Base-by-base conservation (phyloP, 2,797 vertebrate species). In the Onychomys leucogaster region DNA sequence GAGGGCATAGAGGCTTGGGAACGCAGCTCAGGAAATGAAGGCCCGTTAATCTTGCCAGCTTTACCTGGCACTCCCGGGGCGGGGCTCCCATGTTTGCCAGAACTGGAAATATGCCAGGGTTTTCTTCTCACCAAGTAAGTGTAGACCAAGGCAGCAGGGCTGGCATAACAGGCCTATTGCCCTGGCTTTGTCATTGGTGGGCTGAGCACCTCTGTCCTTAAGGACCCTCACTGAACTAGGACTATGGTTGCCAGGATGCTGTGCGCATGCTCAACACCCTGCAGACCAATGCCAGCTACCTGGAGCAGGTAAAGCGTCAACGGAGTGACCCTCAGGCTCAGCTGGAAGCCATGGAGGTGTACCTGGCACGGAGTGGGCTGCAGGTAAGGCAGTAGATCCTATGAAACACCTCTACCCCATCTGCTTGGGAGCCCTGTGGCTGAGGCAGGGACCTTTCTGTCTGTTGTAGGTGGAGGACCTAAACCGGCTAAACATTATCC, bases 241-340 rank as follows among this genome's bases (percentile, higher is more conserved):
- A 52, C 41, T 91, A 23, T 92, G 83, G 14, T 82, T 4, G 65
- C 4, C 98, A 99, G 99, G 99, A 99, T 6, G 99, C 99, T 0
- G 97, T 99, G 37, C 99, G 99, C 90, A 99, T 99, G 5, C 99
- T 99, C 37, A 99, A 99, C 98, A 99, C 99, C 0, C 98, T 99
- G 9, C 99, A 99, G 98, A 99, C 99, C 93, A 99, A 99, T 0
- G 99, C 99, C 95, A 98, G 98, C 46, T 98, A 98, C 85, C 98
- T 99, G 98, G 99, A 99, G 89, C 99, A 99, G 98, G 99, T 99
- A 21, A 99, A 99, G 21, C 97, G 98, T 6, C 99, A 99, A 91
- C 98, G 99, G 0, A 97, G 98, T 0, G 98, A 99, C 75, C 99
- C 99, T 11, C 98, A 98, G 97, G 94, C 97, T 9, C 99, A 99